These are phyloP conservation scores for Dendrolimus punctatus DNA, from an alignment of 1,140 invertebrate species.

Conservation along the genomic window DNA sequence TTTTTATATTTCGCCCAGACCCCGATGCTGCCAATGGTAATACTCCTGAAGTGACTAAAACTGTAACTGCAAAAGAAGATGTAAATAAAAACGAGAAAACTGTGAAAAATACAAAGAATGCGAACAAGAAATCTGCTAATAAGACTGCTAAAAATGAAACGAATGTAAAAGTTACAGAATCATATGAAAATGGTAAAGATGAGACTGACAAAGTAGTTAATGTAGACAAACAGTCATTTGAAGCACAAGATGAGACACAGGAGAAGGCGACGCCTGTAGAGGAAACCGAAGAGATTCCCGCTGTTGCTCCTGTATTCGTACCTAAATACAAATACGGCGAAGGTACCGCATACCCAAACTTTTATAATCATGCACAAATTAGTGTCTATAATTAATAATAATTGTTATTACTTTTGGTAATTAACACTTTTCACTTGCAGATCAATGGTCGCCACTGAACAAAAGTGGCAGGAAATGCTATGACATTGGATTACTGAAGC, in stretches of 20 bases:
- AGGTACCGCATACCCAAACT: slow-evolving; percentile 24
- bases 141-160: slow-evolving; percentile 44
- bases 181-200: slow-evolving; percentile 62
- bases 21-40: slow-evolving; percentile 57
- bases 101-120: slow-evolving; percentile 51
- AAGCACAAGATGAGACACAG: slow-evolving; percentile 2
- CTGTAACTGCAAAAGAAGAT: slow-evolving; percentile 48
- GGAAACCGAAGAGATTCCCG: slow-evolving; percentile 9
- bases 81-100: slow-evolving; percentile 57
- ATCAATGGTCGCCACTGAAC: slow-evolving; percentile 91
- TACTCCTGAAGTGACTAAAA: slow-evolving; percentile 37
- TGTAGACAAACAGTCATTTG: slow-evolving; percentile 27
- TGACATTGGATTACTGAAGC: slow-evolving; percentile 83
- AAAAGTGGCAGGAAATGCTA: slow-evolving; percentile 87
- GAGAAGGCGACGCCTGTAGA: neutral
- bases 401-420: neutral
- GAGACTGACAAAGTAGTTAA: slow-evolving; percentile 62
- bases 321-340: slow-evolving; percentile 59
- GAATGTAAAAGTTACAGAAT: slow-evolving; percentile 36
- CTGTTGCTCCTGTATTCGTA: slow-evolving; percentile 25
- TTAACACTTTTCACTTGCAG: slow-evolving; percentile 36
- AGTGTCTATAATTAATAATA: neutral
- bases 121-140: slow-evolving; percentile 41
- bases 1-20: slow-evolving; percentile 28
- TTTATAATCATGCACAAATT: too few species aligned